Evolutionary conservation across 2,888 invertebrate genomes (phyloP).

Genomic region (Cetonia aurata): DNA sequence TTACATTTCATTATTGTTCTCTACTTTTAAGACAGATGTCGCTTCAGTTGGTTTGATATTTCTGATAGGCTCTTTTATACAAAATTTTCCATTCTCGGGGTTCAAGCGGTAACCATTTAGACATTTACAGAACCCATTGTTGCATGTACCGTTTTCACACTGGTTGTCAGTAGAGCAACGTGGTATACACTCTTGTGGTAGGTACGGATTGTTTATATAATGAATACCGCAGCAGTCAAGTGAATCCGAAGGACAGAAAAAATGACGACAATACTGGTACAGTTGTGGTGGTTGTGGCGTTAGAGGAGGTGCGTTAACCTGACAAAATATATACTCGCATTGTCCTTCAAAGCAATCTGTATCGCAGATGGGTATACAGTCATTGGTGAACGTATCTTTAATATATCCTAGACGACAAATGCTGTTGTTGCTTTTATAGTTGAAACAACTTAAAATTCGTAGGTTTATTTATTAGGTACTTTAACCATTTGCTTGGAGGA

Average conservation of each 20-base stretch:
- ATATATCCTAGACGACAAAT: neutral
- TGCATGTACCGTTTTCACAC: neutral
- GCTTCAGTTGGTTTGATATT: too few relatives aligned
- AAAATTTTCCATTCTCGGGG: neutral
- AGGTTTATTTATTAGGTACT: too few relatives aligned
- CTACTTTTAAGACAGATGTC: too few relatives aligned
- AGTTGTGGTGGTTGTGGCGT: neutral
- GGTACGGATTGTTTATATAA: constrained; percentile 1
- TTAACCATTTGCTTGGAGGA: too few relatives aligned
- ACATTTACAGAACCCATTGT: neutral
- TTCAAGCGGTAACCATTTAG: neutral
- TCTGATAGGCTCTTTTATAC: neutral
- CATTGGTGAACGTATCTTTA: neutral
- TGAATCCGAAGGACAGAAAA: neutral
- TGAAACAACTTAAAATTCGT: neutral
- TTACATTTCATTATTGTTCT: too few relatives aligned
- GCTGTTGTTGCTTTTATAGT: neutral
- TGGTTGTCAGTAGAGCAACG: neutral
- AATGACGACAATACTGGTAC: neutral
- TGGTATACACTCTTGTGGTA: neutral
- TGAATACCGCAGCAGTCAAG: neutral
- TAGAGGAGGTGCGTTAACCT: neutral
- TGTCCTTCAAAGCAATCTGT: neutral
- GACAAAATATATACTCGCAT: neutral
- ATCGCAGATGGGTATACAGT: constrained; percentile 5